Percentiles rank a stretch among this genome's conserved stretches.
Conservation (phyloP, 1,140 invertebrate genomes). For the Drosophila lacteicornis region DNA sequence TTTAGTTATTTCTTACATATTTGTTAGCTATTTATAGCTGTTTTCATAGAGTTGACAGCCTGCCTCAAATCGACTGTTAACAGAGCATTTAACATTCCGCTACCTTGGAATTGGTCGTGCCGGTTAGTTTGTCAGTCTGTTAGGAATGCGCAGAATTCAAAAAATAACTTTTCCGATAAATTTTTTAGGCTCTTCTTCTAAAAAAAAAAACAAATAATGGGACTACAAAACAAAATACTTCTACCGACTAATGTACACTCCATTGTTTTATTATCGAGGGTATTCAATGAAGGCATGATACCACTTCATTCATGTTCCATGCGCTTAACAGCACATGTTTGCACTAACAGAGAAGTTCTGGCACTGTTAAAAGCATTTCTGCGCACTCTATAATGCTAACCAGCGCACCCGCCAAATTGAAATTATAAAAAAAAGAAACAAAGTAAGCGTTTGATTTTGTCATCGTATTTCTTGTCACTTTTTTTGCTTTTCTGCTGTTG, state of each 20-base stretch:
- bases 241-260: not conserved
- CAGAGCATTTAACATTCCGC: constrained; percentile 10
- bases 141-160: not conserved
- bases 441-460: not conserved
- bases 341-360: not conserved
- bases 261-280: not conserved
- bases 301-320: not conserved
- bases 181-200: too few species aligned
- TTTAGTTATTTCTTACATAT: too few species aligned
- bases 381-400: not conserved
- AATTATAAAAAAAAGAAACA: constrained; percentile 8
- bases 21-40: too few species aligned
- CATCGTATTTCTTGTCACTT: constrained; percentile 14
- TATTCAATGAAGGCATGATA: not conserved
- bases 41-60: too few species aligned
- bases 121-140: not conserved
- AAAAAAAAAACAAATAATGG: too few species aligned
- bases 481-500: constrained; percentile 34
- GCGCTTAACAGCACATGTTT: constrained; percentile 12
- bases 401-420: constrained; percentile 12
- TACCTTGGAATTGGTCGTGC: not conserved
- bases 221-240: too few species aligned
- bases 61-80: not conserved
- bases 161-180: not conserved
- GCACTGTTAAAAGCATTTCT: not conserved